Percentiles rank a stretch among this genome's conserved stretches.
Evolutionary conservation across 2,113 vertebrate genomes (phyloP).

Genomic region (Melanostigma gelatinosum): DNA sequence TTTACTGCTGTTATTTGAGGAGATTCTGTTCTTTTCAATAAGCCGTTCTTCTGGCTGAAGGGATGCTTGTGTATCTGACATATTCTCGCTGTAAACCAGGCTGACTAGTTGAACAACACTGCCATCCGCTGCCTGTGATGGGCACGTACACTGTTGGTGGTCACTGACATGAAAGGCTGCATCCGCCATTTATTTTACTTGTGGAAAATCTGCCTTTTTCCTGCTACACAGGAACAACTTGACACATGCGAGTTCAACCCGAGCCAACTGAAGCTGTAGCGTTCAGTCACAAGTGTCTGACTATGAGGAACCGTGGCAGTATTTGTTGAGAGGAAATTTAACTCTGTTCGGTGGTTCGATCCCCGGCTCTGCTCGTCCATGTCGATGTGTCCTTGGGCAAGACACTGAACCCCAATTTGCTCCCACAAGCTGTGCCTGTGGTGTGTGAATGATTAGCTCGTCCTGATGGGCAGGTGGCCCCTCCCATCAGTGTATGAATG

Average conservation of each 20-base stretch:
- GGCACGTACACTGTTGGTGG: slow-evolving; percentile 6
- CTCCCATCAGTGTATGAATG: no score
- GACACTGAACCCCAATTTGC: no score
- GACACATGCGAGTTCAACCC: slow-evolving; percentile 16
- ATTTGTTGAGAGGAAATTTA: background rate
- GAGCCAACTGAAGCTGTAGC: background rate
- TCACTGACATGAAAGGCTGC: slow-evolving; percentile 3
- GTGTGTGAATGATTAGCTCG: no score
- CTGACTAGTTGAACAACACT: slow-evolving; percentile 48
- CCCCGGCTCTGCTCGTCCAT: no score
- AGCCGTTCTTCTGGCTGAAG: background rate
- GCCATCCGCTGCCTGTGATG: slow-evolving; percentile 59
- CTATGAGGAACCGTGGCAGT: background rate
- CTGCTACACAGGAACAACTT: background rate
- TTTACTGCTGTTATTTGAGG: background rate
- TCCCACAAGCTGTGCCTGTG: no score
- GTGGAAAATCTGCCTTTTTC: slow-evolving; percentile 37
- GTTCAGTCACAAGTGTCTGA: slow-evolving; percentile 1
- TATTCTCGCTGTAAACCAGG: background rate
- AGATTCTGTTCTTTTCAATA: background rate
- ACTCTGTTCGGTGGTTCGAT: no score
- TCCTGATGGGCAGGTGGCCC: no score
- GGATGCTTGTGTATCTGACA: background rate
- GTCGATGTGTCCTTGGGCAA: no score
- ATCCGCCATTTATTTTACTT: background rate